phyloP scores from a whole-genome alignment of 2,797 vertebrate species.

The Micrastur ruficollis region DNA sequence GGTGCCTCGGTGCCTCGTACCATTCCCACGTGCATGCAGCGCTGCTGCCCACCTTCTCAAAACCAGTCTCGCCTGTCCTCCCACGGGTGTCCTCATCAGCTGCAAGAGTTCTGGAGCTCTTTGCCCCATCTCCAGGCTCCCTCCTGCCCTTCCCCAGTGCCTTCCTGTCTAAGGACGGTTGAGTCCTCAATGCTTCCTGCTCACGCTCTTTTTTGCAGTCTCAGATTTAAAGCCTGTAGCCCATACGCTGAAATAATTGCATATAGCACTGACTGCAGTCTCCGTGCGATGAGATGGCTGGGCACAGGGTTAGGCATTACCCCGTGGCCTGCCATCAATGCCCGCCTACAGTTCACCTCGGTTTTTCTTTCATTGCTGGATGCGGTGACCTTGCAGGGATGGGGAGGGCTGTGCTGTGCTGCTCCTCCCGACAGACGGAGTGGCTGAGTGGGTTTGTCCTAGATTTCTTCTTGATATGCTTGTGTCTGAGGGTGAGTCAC shows the following conservation, averaged over 20 bases:
- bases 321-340: accelerated
- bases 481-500: background rate
- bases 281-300: accelerated
- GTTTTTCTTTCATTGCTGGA: background rate
- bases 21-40: background rate
- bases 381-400: background rate
- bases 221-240: background rate
- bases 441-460: background rate
- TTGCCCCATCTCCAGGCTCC: background rate
- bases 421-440: background rate
- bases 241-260: accelerated
- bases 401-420: background rate
- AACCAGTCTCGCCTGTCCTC: background rate
- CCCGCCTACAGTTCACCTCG: accelerated
- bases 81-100: background rate
- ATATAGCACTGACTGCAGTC: accelerated
- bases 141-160: background rate
- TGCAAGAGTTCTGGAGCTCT: background rate
- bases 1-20: background rate
- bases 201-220: background rate
- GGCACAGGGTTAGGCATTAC: accelerated
- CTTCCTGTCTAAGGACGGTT: background rate
- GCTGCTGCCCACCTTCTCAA: background rate
- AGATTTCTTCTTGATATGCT: background rate
- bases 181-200: background rate